Evolutionary conservation across 2,888 invertebrate genomes (phyloP).

Genomic region (Brenthis ino): DNA sequence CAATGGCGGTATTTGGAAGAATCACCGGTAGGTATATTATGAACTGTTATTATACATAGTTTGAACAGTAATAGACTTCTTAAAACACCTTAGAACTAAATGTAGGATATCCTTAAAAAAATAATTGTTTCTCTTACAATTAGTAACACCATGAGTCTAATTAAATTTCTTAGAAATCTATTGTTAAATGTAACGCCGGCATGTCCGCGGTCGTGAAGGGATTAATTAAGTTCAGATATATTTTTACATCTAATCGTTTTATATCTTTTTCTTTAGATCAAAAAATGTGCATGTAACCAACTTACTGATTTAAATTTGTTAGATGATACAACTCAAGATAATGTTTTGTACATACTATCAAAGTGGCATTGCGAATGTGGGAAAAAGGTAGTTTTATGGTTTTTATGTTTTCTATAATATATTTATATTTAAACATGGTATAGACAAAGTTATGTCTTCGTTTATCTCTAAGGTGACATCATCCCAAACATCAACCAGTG

Average conservation of each 20-base stretch:
- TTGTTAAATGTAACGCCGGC: no score
- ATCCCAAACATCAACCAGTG: conserved; percentile 69
- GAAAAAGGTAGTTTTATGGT: conserved; percentile 57
- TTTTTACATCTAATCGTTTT: not conserved
- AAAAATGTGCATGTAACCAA: conserved; percentile 74
- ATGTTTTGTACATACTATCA: conserved; percentile 67
- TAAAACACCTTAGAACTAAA: no score
- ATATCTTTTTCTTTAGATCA: conserved; percentile 56
- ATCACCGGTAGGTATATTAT: conserved; percentile 59
- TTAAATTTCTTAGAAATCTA: no score
- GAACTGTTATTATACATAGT: no score
- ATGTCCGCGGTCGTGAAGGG: no score
- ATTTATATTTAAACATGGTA: not conserved
- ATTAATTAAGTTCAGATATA: no score
- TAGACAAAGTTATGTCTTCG: not conserved
- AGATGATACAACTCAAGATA: conserved; percentile 70
- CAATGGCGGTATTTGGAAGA: conserved; percentile 69
- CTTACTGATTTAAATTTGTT: conserved; percentile 64
- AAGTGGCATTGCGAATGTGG: conserved; percentile 76
- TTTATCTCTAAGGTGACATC: conserved; percentile 54
- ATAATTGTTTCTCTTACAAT: no score
- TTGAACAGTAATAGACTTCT: no score
- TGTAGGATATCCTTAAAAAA: not conserved
- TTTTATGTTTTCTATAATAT: not conserved
- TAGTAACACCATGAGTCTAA: no score